Evolutionary conservation across 2,888 invertebrate genomes (phyloP), one percentile per base, ranked within the genome.

Genomic region (Nebria brevicollis): DNA sequence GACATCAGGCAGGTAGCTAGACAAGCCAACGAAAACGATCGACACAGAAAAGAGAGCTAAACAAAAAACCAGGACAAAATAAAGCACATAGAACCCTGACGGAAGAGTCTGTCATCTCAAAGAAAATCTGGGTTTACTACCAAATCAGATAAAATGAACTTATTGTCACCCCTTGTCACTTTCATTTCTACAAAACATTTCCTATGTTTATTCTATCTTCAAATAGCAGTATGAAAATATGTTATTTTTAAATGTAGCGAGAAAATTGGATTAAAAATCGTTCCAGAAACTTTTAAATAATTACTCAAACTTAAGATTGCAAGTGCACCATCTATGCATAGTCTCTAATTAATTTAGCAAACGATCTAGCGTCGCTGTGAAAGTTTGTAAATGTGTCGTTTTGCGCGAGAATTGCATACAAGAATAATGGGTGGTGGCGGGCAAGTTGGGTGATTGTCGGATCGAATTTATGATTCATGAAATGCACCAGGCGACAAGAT

Each of bases 391-490:
- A 68, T n/a, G n/a, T 66, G 66, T 20, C 66, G 20, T 13, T 13
- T 66, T 7, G 20, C 66, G 7, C 20, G 66, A 20, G 15, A n/a
- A 15, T 68, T n/a, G 8, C 25, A 13, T 8, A 25, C 8, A 25
- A 25, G 8, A 68, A 15, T 5, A 68, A 25, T 68, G 68, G 15
- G 2, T 68, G 15, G n/a, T 68, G 68, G 20, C 13, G 13, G n/a
- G 34, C 26, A n/a, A 26, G 11, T 41, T 42, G 26, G 26, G 20
- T 26, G 11, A 6, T 15, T 77, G 66, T 77, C 77, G n/a, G 34
- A 41, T 66, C 66, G 34, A 43, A 77, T 77, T 77, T 77, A 77
- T 42, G 77, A 77, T 77, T 77, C 77, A 77, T 77, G 77, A 68
- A 68, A 68, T 66, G 34, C 68, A 15, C 34, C 11, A 26, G 34